Evolutionary conservation across 2,797 vertebrate genomes (phyloP), one percentile per base, ranked within the genome.

Genomic region (Sparus aurata): DNA sequence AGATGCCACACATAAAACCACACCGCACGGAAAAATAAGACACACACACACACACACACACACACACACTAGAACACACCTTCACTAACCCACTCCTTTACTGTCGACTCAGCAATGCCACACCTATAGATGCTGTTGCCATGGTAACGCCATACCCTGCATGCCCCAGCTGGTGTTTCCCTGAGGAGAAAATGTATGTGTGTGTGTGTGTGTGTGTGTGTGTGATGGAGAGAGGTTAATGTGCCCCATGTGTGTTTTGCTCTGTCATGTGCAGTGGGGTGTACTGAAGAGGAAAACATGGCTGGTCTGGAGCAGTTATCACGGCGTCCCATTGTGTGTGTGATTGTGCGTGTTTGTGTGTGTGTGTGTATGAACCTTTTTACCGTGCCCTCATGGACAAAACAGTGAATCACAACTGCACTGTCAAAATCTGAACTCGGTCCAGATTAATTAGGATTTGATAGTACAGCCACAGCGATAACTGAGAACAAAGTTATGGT

Each of bases 111-210:
- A 88, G 88, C 34, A 67, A 66, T 80, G 90, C 92, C 53, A 59
- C 91, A 90, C 90, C 92, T 92, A 91, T 89, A 82, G 94, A 95
- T 94, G 92, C 85, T 22, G 89, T 96, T 94, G 86, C 94, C 92
- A 95, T 93, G 94, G 92, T 45, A 91, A 96, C 91, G 13, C 80
- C 83, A 89, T 89, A 87, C 75, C 54, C 80, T 85, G 82, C 68
- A 0, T 17, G 86, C 78, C 89, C 87, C 91, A 92, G 92, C 91
- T 92, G 91, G 90, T 83, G 80, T 82, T 79, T 87, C 90, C 86
- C 85, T 50, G 34, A 83, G 79, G 82, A 69, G 50, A 67, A 59
- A 61, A 75, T 68, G 45, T 62, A 49, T 74, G 50, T 77, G 85
- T 72, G 63, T 77, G 67, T 67, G 78, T 72, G 63, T 77, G 67